phyloP scores from a whole-genome alignment of 2,113 vertebrate species.

The Onychostoma macrolepis region DNA sequence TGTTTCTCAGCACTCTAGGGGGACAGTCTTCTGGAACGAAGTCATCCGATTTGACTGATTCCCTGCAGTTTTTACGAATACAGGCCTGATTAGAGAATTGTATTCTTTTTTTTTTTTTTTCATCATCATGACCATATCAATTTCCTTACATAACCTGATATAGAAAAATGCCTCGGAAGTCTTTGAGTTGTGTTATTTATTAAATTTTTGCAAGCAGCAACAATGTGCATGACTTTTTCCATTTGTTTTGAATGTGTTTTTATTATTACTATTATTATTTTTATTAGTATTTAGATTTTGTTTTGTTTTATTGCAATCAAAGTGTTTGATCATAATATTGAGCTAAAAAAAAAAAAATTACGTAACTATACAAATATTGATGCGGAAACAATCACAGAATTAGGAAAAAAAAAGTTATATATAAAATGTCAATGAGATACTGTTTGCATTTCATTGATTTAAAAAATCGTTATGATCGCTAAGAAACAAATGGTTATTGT shows the following conservation, averaged over 20 bases:
- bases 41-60: slow-evolving; percentile 13
- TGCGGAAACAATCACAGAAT: neutral
- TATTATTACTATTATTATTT: neutral
- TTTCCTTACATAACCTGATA: neutral
- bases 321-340: neutral
- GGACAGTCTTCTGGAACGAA: neutral
- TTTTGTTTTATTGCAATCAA: neutral
- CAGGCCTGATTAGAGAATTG: neutral
- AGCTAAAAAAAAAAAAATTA: neutral
- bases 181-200: neutral
- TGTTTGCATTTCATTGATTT: neutral
- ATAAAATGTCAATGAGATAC: neutral
- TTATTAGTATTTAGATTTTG: neutral
- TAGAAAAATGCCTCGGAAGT: neutral
- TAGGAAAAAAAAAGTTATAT: neutral
- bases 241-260: neutral
- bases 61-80: neutral
- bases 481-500: neutral
- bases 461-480: neutral
- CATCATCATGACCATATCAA: neutral
- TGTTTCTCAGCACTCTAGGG: neutral
- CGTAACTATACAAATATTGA: neutral
- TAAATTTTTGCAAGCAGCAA: neutral
- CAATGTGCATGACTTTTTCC: neutral
- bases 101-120: neutral